A percentile compares a stretch with the other conserved stretches of the same genome.
Evolutionary conservation across 2,113 vertebrate genomes (phyloP).

Genomic region (Pongo pygmaeus): DNA sequence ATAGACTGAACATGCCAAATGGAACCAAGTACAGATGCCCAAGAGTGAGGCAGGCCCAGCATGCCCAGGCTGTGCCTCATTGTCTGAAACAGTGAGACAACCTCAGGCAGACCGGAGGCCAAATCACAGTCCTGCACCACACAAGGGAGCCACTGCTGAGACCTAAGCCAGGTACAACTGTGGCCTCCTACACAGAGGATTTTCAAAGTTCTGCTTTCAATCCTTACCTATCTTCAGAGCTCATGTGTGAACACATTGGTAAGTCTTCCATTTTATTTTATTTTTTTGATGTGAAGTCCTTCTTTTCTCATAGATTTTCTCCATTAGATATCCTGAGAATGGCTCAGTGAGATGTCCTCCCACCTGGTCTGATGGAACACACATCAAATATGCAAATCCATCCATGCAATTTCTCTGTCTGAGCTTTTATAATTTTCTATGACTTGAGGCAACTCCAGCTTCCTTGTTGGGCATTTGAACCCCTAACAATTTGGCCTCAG

Average conservation of each 20-base stretch:
- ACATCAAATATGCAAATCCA: not conserved
- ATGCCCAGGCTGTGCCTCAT: not conserved
- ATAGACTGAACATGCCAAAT: not conserved
- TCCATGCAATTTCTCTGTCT: not conserved
- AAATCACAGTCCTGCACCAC: no score
- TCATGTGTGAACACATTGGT: rapidly evolving
- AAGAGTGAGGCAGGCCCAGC: rapidly evolving
- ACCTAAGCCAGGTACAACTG: not conserved
- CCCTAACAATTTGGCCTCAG: not conserved
- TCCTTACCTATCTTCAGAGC: not conserved
- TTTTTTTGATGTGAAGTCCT: not conserved
- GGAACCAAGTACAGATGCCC: not conserved
- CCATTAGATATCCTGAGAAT: not conserved
- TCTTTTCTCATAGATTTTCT: not conserved
- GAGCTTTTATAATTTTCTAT: not conserved
- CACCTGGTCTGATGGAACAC: not conserved
- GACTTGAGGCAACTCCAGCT: not conserved
- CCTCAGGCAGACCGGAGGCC: not conserved
- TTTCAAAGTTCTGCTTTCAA: not conserved
- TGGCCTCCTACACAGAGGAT: rapidly evolving
- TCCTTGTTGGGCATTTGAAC: not conserved
- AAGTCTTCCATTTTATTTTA: not conserved
- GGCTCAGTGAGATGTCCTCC: not conserved
- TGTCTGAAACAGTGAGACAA: not conserved
- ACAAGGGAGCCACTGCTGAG: not conserved